phyloP scores from a whole-genome alignment of 1,140 invertebrate species.

The Cydia fagiglandana region DNA sequence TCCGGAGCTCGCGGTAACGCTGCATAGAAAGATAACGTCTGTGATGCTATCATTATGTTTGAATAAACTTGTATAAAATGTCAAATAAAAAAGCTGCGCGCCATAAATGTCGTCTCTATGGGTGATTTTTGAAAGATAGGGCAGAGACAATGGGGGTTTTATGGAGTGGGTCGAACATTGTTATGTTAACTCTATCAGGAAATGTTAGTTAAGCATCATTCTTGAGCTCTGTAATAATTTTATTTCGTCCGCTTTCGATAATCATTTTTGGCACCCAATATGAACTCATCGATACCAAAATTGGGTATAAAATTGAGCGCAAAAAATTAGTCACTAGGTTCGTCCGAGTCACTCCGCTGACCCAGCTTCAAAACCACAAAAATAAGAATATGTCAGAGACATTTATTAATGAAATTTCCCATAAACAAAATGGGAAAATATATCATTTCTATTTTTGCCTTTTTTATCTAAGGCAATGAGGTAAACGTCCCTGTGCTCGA shows the following conservation, averaged over 20 bases:
- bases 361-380: too few species aligned
- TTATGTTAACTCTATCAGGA: background rate
- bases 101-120: constrained; percentile 71
- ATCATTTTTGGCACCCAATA: background rate
- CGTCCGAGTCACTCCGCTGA: too few species aligned
- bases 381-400: too few species aligned
- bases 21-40: constrained; percentile 79
- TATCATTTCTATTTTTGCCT: too few species aligned
- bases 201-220: background rate
- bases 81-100: constrained; percentile 76
- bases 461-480: too few species aligned
- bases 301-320: background rate
- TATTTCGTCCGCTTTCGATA: background rate
- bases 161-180: constrained; percentile 13
- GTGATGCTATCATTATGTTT: constrained; percentile 76
- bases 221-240: background rate
- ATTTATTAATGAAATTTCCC: too few species aligned
- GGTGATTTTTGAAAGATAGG: constrained; percentile 52
- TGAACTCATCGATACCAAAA: background rate
- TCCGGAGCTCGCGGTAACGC: constrained; percentile 75
- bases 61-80: constrained; percentile 80
- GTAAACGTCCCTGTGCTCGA: too few species aligned
- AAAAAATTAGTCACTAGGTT: too few species aligned
- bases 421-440: too few species aligned
- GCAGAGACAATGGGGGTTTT: constrained; percentile 30